Conservation (phyloP, 1,140 invertebrate species). For the Neomicropteryx cornuta region DNA sequence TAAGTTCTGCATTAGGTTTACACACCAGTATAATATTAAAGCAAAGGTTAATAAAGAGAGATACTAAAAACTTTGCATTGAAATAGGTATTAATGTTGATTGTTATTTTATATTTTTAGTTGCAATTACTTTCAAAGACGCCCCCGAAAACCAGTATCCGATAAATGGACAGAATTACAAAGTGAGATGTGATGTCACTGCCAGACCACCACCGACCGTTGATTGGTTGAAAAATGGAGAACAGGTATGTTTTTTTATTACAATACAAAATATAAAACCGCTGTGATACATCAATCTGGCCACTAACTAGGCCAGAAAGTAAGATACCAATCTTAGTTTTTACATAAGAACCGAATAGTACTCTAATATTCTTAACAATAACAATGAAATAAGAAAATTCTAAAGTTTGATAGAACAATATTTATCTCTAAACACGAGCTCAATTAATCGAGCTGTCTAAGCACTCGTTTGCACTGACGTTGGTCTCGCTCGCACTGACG, state of each 20-base stretch:
- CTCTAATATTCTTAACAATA: neutral
- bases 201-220: conserved; percentile 70
- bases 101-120: conserved; percentile 43
- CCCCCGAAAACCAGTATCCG: conserved; percentile 73
- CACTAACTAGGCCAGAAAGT: neutral
- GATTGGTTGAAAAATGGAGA: conserved; percentile 76
- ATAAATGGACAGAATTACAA: conserved; percentile 63
- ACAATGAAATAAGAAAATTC: neutral
- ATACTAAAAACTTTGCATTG: conserved; percentile 3
- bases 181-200: conserved; percentile 73
- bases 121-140: conserved; percentile 73
- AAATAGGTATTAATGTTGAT: conserved; percentile 7
- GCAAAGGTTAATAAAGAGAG: conserved; percentile 1
- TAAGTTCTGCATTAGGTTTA: conserved; percentile 4
- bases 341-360: neutral
- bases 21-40: conserved; percentile 1
- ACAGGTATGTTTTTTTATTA: conserved; percentile 28
- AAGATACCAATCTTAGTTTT: neutral
- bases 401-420: neutral
- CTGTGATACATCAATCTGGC: neutral
- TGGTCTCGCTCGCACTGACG: no score
- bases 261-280: neutral
- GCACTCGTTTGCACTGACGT: no score
- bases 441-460: no score
- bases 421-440: neutral